Evolutionary conservation across 2,797 vertebrate genomes (phyloP), one percentile per base, ranked within the genome.

Genomic region (Pempheris klunzingeri): DNA sequence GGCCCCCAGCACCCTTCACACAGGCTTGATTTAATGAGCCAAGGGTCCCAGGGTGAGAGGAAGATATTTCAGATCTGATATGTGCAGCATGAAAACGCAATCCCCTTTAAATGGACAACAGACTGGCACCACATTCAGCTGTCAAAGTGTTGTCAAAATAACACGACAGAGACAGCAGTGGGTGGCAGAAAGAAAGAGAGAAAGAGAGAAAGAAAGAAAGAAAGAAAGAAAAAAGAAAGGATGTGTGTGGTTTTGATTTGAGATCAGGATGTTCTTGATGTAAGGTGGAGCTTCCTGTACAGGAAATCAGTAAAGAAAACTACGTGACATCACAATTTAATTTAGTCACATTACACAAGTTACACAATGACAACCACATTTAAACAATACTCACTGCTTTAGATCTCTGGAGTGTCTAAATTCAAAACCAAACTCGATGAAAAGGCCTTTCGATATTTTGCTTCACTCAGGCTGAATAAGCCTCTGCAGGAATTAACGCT

Each of bases 21-120:
- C 61, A 38, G 47, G 46, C 49, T 32, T 81, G 83, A 83, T 86
- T 86, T 81, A 86, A 85, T 71, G 78, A 74, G 68, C 46, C 7
- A 43, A 44, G 63, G 67, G 58, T 80, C 55, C 17, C 38, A 8
- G 44, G 57, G 70, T 55, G 71, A 78, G 49, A 54, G 24, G 75
- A 41, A 54, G 46, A 61, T 34, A 46, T 70, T 69, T 81, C 69
- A 68, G 26, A 65, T 68, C 8, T 61, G 62, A 78, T 38, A 41
- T 67, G 50, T 24, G 36, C 41, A 62, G 47, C 7, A 10, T 78
- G 75, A 65, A 77, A 53, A 26, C 6, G 47, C 52, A 2, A 2
- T 13, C 47, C 36, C 5, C 22, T 53, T 53, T 15, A 68, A 41
- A 7, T 20, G 39, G 43, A 30, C 52, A 44, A 17, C 52, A 70